These are phyloP conservation scores for Caenorhabditis doughertyi DNA, from an alignment of 2,888 invertebrate species.

Conservation along the genomic window DNA sequence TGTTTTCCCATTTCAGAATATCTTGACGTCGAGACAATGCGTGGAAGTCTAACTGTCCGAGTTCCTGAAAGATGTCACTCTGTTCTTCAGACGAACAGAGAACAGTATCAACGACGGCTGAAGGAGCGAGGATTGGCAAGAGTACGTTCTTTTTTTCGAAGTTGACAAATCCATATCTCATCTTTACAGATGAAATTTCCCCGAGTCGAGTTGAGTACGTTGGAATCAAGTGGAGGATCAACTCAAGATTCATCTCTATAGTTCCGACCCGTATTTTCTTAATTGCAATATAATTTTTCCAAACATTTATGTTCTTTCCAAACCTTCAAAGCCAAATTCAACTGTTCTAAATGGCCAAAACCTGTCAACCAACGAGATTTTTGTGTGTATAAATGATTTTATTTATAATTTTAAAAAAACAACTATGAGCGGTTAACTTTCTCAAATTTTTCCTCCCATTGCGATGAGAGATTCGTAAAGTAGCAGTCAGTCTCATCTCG, in stretches of 20 bases:
- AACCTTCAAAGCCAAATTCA: background rate
- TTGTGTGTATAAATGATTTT: conserved; percentile 28
- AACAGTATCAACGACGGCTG: conserved; percentile 72
- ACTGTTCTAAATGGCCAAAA: conserved; percentile 47
- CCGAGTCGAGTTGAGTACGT: conserved; percentile 68
- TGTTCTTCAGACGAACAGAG: conserved; percentile 71
- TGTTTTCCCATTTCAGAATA: conserved; percentile 71
- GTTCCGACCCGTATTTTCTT: conserved; percentile 1
- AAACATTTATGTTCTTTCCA: background rate
- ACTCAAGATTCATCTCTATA: conserved; percentile 61
- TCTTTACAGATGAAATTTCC: conserved; percentile 69
- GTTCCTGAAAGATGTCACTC: conserved; percentile 74
- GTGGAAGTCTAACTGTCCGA: conserved; percentile 67
- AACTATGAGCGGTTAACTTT: background rate
- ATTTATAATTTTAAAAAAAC: conserved; percentile 8
- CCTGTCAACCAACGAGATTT: conserved; percentile 29
- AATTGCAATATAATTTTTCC: background rate
- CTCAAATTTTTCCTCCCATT: conserved; percentile 49
- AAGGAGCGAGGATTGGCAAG: conserved; percentile 69
- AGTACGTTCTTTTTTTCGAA: conserved; percentile 13
- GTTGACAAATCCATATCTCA: background rate
- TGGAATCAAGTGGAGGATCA: conserved; percentile 65
- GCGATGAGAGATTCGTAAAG: conserved; percentile 27
- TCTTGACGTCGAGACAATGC: conserved; percentile 68
- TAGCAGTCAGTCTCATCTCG: conserved; percentile 52